Evolutionary conservation across 2,888 invertebrate genomes (phyloP), one percentile per base, ranked within the genome.

Genomic region (Isotomurus palustris): DNA sequence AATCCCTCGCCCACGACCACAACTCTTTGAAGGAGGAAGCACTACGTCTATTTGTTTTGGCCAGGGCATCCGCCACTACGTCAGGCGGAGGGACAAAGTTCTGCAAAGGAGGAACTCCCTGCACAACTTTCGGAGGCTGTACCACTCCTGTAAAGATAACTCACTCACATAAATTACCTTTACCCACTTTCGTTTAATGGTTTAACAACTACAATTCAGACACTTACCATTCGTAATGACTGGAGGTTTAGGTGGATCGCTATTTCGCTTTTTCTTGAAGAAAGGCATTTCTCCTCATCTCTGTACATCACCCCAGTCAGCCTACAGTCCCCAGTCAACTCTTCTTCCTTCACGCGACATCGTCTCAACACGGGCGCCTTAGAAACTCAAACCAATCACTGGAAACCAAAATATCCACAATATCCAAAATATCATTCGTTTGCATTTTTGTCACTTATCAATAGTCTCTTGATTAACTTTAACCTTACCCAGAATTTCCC

Each of bases 41-140:
- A 63, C 64, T 58, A 60, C 64, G 58, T 62, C 66, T 48, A 47
- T 60, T 56, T 36, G 64, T 62, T 61, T 60, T 62, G 51, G 58
- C 45, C 43, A 66, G 54, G 32, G 57, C 60, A 48, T 62, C 62
- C 43, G 53, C 58, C 19, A 61, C 55, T 49, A 64, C 60, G 53
- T 67, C 65, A 32, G 62, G 58, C 32, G 67, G 67, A 51, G 66
- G 56, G 47, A 64, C 56, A 52, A 69, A 69, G 53, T 61, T 62
- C 12, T 60, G 56, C 47, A 69, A 53, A 10, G 69, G 69, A 35
- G 64, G 66, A 17, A 55, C 41, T 12, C 52, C 35, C 22, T 38
- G 50, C 27, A 57, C 40, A n/a, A 57, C 24, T 27, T 24, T 22
- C 38, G 21, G 12, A 21, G 25, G 35, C 10, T 17, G 44, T 10